Base-by-base conservation (phyloP, 2,888 invertebrate genomes). In the Ophion obscuratus region DNA sequence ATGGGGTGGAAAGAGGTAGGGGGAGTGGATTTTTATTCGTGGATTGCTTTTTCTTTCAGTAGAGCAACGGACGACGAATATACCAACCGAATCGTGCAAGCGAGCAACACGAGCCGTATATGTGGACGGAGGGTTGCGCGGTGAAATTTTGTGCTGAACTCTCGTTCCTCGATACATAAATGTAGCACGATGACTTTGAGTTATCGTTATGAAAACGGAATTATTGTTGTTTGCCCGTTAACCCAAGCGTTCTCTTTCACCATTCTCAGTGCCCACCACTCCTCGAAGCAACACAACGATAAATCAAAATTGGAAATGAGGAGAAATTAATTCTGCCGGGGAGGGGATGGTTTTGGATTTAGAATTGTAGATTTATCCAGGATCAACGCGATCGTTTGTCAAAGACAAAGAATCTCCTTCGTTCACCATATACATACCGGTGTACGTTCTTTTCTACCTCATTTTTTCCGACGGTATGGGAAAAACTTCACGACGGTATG, bases 281-380 rank as follows among this genome's bases (percentile, higher is more conserved):
- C 9, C 61, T 24, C 67, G 11, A 62, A 70, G 74, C 70, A 44
- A 66, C 81, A 77, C 44, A 47, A 47, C 74, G 81, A 83, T 83
- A 78, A 83, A 83, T 83, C 81, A 86, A 86, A 81, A 86, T 86
- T 86, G 86, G 83, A 86, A 86, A 86, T 86, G 81, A 81, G 83
- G 62, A 64, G n/a, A 64, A 86, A 86, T 86, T 83, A 86, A 86
- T 83, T 81, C 24, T 27, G 14, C 31, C 61, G 31, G 20, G 11
- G 59, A 67, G 36, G 31, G 59, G 24, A 75, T 36, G 61, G 44
- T 68, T 53, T 73, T 78, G 5, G 27, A 83, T 47, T 83, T 86
- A 83, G 59, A 83, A 83, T 86, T 86, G 86, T 75, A 83, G 70
- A 86, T 86, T 68, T 53, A 27, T 31, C 31, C 57, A 75, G 24